phyloP scores from a whole-genome alignment of 2,797 vertebrate genomes.

The Erethizon dorsatum region DNA sequence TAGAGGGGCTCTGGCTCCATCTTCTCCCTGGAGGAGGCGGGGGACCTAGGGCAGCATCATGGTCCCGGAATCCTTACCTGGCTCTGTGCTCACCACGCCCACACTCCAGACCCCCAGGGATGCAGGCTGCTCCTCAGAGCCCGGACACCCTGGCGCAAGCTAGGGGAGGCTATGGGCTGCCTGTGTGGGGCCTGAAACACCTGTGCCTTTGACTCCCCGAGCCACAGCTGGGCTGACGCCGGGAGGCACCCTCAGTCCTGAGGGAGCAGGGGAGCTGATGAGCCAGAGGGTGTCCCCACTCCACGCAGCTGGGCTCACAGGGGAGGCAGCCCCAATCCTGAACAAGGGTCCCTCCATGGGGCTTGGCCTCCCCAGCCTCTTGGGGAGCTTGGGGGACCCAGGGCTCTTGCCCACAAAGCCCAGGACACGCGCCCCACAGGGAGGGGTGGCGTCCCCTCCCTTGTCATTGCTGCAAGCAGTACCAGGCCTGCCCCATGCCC shows the following conservation, averaged over 20 bases:
- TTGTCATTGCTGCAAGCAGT: fast-evolving
- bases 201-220: not conserved
- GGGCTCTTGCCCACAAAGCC: not conserved
- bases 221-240: fast-evolving
- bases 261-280: fast-evolving
- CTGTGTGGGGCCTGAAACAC: not conserved
- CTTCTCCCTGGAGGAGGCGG: conserved; percentile 51
- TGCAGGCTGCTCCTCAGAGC: too few species aligned
- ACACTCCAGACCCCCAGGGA: not conserved
- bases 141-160: not conserved
- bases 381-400: not conserved
- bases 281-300: fast-evolving
- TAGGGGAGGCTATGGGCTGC: not conserved
- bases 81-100: not conserved
- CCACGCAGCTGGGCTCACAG: not conserved
- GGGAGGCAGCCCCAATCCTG: not conserved
- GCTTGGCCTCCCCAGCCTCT: not conserved
- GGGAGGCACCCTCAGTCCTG: too few species aligned
- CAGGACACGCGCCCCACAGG: not conserved
- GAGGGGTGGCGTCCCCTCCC: not conserved
- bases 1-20: conserved; percentile 86
- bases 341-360: not conserved
- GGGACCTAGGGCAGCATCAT: not conserved
- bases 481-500: fast-evolving
- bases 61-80: fast-evolving